A percentile compares a stretch with the other conserved stretches of the same genome.
Conservation (phyloP, 2,888 invertebrate genomes). For the Tuta absoluta region DNA sequence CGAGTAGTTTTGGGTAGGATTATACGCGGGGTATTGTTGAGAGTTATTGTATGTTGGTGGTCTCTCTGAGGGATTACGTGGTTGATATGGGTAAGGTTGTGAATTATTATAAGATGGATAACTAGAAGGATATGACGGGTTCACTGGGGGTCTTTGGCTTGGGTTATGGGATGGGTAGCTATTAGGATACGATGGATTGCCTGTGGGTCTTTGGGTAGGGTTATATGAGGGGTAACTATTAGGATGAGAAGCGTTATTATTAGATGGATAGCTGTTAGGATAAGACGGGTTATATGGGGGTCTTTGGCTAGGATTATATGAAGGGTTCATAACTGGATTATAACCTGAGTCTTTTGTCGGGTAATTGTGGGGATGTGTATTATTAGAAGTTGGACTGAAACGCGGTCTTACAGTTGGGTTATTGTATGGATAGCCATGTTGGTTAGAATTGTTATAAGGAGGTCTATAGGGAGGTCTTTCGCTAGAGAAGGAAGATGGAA, state of each 20-base stretch:
- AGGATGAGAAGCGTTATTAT: not conserved
- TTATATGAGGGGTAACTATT: slow-evolving; percentile 12
- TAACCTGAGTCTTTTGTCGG: slow-evolving; percentile 23
- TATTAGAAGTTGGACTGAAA: not conserved
- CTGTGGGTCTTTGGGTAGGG: slow-evolving; percentile 9
- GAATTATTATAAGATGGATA: slow-evolving; percentile 6
- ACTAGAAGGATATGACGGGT: not conserved
- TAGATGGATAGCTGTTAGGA: not conserved
- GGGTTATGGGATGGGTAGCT: not conserved
- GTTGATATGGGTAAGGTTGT: not conserved
- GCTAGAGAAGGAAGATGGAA: slow-evolving; percentile 24
- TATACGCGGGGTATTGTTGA: too few species aligned
- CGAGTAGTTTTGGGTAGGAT: too few species aligned
- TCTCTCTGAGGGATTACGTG: not conserved
- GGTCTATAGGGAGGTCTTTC: slow-evolving; percentile 19
- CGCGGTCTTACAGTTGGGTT: slow-evolving; percentile 19
- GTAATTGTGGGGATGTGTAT: not conserved
- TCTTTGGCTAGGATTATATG: slow-evolving; percentile 29
- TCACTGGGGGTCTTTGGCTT: too few species aligned
- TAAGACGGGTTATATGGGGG: slow-evolving; percentile 4
- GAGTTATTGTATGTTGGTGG: too few species aligned
- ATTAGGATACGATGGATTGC: slow-evolving; percentile 4
- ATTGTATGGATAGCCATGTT: slow-evolving; percentile 29
- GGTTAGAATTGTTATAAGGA: slow-evolving; percentile 33
- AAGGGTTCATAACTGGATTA: slow-evolving; percentile 26